These are phyloP conservation scores for Potorous gilbertii DNA, from an alignment of 2,797 vertebrate genomes.

Conservation along the genomic window DNA sequence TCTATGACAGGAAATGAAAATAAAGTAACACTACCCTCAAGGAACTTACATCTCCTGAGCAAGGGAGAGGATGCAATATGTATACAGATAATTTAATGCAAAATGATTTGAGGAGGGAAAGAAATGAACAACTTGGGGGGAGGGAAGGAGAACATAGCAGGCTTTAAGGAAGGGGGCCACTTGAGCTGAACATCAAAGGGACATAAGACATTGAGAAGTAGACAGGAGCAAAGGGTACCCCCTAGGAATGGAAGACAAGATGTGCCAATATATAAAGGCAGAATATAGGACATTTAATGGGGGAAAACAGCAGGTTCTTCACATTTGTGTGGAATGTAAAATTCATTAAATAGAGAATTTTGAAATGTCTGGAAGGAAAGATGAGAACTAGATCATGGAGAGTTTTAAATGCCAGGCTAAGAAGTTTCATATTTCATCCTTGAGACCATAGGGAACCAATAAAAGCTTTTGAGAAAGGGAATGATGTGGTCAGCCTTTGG, in stretches of 20 bases:
- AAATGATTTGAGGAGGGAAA: background rate
- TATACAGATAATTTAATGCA: background rate
- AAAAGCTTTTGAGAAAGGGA: background rate
- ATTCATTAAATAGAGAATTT: background rate
- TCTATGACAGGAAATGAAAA: background rate
- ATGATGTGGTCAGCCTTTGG: background rate
- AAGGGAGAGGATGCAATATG: background rate
- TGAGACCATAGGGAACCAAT: background rate
- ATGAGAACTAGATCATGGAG: background rate
- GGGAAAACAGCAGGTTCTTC: background rate
- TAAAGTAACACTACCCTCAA: background rate
- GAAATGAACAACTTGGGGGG: background rate
- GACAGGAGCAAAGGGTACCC: background rate
- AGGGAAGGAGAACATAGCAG: too few relatives aligned
- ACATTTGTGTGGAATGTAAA: background rate
- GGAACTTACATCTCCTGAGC: background rate
- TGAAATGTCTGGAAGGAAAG: background rate
- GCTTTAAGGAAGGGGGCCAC: background rate
- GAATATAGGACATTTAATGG: background rate
- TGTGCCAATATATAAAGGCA: background rate
- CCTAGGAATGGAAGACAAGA: background rate
- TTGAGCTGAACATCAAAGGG: background rate
- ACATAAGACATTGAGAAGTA: background rate
- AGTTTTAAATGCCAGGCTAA: background rate
- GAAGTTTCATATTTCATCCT: background rate